Conservation (phyloP, 2,797 vertebrate species). For the Antrozous pallidus region DNA sequence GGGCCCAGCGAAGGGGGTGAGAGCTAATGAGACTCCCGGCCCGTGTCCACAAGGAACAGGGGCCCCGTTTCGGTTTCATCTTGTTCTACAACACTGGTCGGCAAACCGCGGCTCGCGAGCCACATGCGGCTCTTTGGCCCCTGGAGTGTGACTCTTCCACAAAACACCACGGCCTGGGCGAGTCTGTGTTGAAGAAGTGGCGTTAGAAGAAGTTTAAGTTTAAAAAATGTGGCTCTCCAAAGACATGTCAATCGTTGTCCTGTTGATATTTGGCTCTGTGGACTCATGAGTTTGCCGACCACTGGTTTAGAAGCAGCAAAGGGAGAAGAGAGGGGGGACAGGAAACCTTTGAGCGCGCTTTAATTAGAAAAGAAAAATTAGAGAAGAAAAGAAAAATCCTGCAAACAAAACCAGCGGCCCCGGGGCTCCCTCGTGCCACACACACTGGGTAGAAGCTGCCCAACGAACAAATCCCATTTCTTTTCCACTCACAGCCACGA, state of each 20-base stretch:
- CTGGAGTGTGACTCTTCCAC: too few relatives aligned
- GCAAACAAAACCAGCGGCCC: background rate
- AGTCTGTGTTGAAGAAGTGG: too few relatives aligned
- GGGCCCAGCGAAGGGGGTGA: background rate
- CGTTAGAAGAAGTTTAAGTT: too few relatives aligned
- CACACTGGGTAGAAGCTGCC: background rate
- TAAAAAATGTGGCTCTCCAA: too few relatives aligned
- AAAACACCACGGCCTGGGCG: too few relatives aligned
- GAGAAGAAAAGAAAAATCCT: background rate
- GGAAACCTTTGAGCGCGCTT: background rate
- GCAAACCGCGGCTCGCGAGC: too few relatives aligned
- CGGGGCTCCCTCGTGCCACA: fast-evolving
- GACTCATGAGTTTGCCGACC: too few relatives aligned
- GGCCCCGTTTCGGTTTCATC: background rate
- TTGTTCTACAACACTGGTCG: too few relatives aligned
- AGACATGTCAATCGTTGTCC: too few relatives aligned
- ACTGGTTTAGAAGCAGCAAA: background rate
- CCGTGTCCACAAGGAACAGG: background rate
- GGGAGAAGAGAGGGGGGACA: background rate
- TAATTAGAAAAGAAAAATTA: background rate
- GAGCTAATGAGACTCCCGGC: background rate
- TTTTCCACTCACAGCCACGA: background rate
- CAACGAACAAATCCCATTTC: background rate
- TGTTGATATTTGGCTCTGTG: too few relatives aligned
- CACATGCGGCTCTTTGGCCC: too few relatives aligned